A percentile compares a stretch with the other conserved stretches of the same genome.
Evolutionary conservation across 1,140 invertebrate genomes (phyloP).

Genomic region (Magallana gigas): DNA sequence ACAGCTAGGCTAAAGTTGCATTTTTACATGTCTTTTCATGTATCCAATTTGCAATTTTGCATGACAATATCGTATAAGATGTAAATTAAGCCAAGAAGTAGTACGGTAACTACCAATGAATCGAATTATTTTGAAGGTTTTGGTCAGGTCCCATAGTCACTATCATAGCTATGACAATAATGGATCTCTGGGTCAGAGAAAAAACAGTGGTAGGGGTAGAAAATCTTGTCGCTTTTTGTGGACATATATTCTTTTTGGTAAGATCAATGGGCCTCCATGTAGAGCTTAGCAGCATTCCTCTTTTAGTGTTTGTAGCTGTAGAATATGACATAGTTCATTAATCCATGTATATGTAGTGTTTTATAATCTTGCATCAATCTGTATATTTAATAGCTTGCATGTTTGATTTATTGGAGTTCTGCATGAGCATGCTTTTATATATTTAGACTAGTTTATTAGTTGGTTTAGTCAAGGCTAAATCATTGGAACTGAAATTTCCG

Average conservation of each 20-base stretch:
- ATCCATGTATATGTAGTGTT: not conserved
- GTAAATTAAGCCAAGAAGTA: no score
- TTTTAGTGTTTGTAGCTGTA: not conserved
- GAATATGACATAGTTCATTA: not conserved
- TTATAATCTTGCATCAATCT: not conserved
- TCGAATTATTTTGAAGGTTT: constrained; percentile 81
- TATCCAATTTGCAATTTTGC: no score
- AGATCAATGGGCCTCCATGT: constrained; percentile 58
- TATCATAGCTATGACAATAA: constrained; percentile 83
- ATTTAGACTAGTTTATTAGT: no score
- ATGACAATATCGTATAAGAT: no score
- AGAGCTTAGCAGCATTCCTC: not conserved
- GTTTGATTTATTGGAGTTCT: no score
- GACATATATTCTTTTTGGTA: constrained; percentile 90
- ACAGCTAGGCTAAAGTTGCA: no score
- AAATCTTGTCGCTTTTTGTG: constrained; percentile 87
- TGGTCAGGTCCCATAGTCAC: constrained; percentile 89
- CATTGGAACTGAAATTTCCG: no score
- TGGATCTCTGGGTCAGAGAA: constrained; percentile 93
- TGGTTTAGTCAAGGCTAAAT: no score
- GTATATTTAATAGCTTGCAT: not conserved
- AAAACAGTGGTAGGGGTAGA: constrained; percentile 90
- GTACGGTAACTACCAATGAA: not conserved
- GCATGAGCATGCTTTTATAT: no score
- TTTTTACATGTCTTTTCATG: no score